Base-by-base conservation (phyloP, 2,113 vertebrate species). In the Corynorhinus townsendii region DNA sequence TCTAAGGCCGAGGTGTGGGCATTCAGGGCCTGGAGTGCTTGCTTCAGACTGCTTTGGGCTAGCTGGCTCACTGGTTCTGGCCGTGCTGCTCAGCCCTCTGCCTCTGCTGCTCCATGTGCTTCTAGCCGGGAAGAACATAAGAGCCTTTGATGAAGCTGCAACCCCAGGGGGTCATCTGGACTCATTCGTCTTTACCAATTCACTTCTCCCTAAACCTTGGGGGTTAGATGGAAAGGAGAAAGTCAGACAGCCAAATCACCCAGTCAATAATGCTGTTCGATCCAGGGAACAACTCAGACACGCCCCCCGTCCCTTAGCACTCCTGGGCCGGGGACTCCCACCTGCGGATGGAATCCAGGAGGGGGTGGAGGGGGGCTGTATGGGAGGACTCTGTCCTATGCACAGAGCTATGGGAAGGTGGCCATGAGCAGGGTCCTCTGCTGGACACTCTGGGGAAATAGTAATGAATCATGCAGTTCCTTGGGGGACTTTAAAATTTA, bases 171-270 rank as follows among this genome's bases (percentile, higher is more conserved):
- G 84, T 89, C 92, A 91, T 35, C 80, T 54, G 80, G 84, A 68
- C 95, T 95, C 97, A 94, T 88, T 83, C 59, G 59, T 94, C 95
- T 95, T 94, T 86, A 68, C 86, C 16, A 33, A 76, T 71, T 92
- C 66, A 14, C 69, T 94, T 88, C 71, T 89, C 12, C 40, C 89
- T 84, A 40, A 93, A 56, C 16, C 56, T 49, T 24, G 28, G 43
- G 94, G 62, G 33, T 68, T 38, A 86, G n/a, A 43, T 17, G 33
- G 38, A 92, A 49, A 54, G 52, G 62, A 93, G 38, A 5, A 93
- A 96, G 90, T 66, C 85, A 91, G 89, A 94, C 89, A 87, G 88
- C 1, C 11, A 24, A 88, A 85, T 73, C 87, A 90, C 30, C 89
- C 0, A 3, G 22, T 95, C 79, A 4, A 89, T 93, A 80, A 64